Conservation (phyloP, 1,140 invertebrate species). For the Nasonia vitripennis region DNA sequence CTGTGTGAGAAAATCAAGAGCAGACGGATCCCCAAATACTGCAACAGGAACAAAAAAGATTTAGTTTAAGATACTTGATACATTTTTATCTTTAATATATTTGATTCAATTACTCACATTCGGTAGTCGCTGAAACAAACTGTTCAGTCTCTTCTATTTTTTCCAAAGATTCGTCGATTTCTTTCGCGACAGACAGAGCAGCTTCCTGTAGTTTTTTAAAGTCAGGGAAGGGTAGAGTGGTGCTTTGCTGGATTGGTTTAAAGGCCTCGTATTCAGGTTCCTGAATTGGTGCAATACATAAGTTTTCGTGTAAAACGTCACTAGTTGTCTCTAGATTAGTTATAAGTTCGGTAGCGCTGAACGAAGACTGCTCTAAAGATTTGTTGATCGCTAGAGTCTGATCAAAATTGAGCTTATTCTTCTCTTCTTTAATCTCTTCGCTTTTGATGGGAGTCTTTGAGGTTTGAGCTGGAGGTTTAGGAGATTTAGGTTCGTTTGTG, state of each 20-base stretch:
- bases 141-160: slow-evolving; percentile 58
- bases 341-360: slow-evolving; percentile 32
- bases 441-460: slow-evolving; percentile 7
- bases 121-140: slow-evolving; percentile 61
- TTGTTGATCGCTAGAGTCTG: slow-evolving; percentile 42
- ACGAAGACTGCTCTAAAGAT: slow-evolving; percentile 34
- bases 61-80: neutral
- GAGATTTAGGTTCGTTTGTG: neutral
- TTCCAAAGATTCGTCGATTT: slow-evolving; percentile 61
- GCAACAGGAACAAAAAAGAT: slow-evolving; percentile 40
- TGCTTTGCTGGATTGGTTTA: slow-evolving; percentile 65
- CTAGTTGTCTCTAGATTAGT: neutral
- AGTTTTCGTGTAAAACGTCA: slow-evolving; percentile 10
- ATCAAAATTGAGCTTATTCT: slow-evolving; percentile 24
- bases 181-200: slow-evolving; percentile 62
- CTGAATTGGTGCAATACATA: neutral
- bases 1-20: slow-evolving; percentile 67
- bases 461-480: neutral
- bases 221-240: slow-evolving; percentile 53
- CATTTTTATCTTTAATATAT: neutral
- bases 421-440: neutral
- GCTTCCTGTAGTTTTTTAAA: slow-evolving; percentile 59
- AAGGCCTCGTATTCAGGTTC: slow-evolving; percentile 61
- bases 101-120: slow-evolving; percentile 57
- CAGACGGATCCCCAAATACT: slow-evolving; percentile 70